Conservation (phyloP, 2,113 vertebrate species). For the Menura novaehollandiae region DNA sequence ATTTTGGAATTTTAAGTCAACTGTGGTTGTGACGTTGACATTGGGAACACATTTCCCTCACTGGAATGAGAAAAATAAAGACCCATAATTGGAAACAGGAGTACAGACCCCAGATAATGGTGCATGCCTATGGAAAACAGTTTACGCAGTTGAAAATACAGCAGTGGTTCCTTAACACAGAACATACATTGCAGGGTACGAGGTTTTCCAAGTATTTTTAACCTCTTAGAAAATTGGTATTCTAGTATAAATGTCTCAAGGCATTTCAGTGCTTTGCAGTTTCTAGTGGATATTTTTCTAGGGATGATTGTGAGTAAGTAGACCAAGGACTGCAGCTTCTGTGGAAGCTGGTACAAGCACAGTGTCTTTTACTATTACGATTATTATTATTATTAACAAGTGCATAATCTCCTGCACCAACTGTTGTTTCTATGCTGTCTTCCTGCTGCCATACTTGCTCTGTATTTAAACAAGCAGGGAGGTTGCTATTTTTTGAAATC, state of each 20-base stretch:
- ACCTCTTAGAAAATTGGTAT: neutral
- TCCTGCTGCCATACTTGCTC: neutral
- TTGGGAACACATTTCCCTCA: neutral
- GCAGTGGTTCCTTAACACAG: neutral
- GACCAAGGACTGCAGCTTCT: neutral
- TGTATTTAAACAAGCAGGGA: neutral
- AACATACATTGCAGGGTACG: neutral
- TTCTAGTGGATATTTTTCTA: neutral
- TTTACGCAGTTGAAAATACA: neutral
- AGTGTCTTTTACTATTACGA: neutral
- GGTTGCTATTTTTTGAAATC: neutral
- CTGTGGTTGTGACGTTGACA: neutral
- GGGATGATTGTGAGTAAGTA: neutral
- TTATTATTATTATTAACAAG: neutral
- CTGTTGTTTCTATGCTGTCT: neutral
- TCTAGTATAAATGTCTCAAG: neutral
- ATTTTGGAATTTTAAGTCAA: neutral
- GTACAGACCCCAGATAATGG: neutral
- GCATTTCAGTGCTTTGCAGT: neutral
- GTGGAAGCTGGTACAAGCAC: neutral
- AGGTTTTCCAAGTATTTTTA: neutral
- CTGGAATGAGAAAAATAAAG: neutral
- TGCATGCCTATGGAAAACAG: neutral
- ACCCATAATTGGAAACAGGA: conserved; percentile 6
- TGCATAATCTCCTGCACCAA: neutral